A percentile compares a stretch with the other conserved stretches of the same genome.
phyloP scores from a whole-genome alignment of 2,113 vertebrate species.

The Entelurus aequoreus region DNA sequence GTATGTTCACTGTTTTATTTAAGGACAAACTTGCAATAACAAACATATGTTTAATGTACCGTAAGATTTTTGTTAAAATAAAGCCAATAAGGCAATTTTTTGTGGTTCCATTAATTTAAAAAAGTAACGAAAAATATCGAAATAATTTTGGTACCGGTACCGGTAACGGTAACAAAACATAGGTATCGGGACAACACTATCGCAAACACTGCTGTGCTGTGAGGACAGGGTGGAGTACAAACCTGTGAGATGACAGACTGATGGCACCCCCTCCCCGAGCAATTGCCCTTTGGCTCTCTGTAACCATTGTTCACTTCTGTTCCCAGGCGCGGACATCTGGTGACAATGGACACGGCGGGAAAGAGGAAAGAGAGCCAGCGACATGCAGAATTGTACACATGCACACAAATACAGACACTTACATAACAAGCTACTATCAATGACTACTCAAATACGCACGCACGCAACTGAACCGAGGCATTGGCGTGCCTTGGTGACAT shows the following conservation, averaged over 20 bases:
- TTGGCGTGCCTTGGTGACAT: background rate
- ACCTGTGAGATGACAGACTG: conserved; percentile 53
- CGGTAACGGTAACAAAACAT: no score
- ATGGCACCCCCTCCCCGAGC: conserved; percentile 46
- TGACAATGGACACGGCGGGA: conserved; percentile 58
- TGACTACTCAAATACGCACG: background rate
- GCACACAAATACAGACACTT: conserved; percentile 6
- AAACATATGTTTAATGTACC: no score
- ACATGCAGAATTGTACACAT: conserved; percentile 11
- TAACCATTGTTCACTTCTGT: conserved; percentile 68
- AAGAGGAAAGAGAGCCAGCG: conserved; percentile 34
- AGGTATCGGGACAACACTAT: background rate
- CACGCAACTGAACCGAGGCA: conserved; percentile 1
- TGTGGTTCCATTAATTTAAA: no score
- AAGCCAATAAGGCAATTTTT: no score
- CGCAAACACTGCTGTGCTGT: conserved; percentile 26
- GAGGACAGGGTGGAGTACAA: conserved; percentile 37
- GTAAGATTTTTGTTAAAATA: no score
- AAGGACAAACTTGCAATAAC: no score
- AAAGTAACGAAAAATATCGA: no score
- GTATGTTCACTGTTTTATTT: no score
- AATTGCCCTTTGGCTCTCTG: conserved; percentile 56
- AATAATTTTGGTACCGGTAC: no score
- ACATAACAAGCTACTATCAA: conserved; percentile 1
- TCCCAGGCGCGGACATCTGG: conserved; percentile 73